These are phyloP conservation scores for Phrynosoma blainvillii DNA, from an alignment of 2,113 vertebrate species.

Conservation along the genomic window DNA sequence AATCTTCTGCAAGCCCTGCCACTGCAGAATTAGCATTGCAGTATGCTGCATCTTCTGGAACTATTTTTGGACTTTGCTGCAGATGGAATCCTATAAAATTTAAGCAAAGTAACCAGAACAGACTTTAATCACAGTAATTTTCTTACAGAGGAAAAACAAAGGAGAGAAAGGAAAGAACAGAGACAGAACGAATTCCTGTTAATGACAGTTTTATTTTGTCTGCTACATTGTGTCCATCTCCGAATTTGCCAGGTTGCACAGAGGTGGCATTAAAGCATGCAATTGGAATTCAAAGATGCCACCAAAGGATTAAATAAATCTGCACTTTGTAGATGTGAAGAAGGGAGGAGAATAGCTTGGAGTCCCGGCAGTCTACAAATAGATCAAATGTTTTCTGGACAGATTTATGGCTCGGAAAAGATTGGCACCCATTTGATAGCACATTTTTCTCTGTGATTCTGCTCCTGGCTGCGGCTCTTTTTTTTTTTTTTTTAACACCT, in stretches of 20 bases:
- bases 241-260: background rate
- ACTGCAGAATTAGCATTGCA: conserved; percentile 21
- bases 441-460: background rate
- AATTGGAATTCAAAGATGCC: background rate
- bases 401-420: background rate
- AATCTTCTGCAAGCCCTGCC: background rate
- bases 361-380: background rate
- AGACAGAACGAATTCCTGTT: background rate
- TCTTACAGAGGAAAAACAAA: background rate
- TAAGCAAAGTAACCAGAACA: conserved; percentile 40
- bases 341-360: background rate
- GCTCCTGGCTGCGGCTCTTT: background rate
- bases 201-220: background rate
- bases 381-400: background rate
- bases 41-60: conserved; percentile 38
- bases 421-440: background rate
- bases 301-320: background rate
- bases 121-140: conserved; percentile 17
- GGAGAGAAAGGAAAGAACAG: background rate
- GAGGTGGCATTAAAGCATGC: too few relatives aligned
- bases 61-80: conserved; percentile 49
- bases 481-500: background rate
- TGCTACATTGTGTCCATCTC: conserved; percentile 18
- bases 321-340: background rate
- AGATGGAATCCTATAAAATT: conserved; percentile 42